A percentile compares a stretch with the other conserved stretches of the same genome.
Evolutionary conservation across 1,140 invertebrate species (phyloP).

Genomic region (Theocolax elegans): DNA sequence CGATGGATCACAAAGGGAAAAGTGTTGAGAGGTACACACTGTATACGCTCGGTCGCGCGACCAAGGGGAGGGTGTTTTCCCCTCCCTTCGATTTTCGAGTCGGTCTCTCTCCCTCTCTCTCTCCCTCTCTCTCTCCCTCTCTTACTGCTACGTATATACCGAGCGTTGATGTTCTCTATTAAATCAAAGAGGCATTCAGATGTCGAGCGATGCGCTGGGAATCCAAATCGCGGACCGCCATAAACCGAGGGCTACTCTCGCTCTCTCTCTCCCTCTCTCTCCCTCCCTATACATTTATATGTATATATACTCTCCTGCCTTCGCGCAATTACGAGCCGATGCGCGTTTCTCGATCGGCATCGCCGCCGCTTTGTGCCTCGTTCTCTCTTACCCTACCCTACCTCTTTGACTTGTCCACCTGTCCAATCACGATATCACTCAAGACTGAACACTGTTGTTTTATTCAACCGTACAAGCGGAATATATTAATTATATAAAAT

Average conservation of each 20-base stretch:
- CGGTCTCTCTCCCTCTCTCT: neutral
- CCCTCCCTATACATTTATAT: too few relatives aligned
- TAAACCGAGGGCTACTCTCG: constrained; percentile 2
- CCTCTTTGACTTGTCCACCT: neutral
- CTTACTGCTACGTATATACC: neutral
- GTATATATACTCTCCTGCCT: too few relatives aligned
- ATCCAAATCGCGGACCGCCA: constrained; percentile 50
- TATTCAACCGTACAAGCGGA: too few relatives aligned
- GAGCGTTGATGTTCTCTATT: constrained; percentile 56
- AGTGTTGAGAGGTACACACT: constrained; percentile 3
- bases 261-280: too few relatives aligned
- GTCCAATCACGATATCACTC: neutral
- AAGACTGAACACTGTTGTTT: too few relatives aligned
- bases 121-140: neutral
- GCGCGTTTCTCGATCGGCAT: neutral
- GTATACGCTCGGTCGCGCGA: neutral
- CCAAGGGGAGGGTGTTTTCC: neutral
- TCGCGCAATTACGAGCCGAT: neutral
- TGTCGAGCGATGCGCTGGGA: constrained; percentile 53
- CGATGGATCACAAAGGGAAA: constrained; percentile 33
- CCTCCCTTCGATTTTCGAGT: neutral
- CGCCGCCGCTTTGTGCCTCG: neutral
- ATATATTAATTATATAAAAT: too few relatives aligned
- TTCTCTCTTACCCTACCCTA: neutral
- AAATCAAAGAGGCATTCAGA: constrained; percentile 59